Evolutionary conservation across 1,140 invertebrate genomes (phyloP), one percentile per base, ranked within the genome.

Genomic region (Zophobas atratus): DNA sequence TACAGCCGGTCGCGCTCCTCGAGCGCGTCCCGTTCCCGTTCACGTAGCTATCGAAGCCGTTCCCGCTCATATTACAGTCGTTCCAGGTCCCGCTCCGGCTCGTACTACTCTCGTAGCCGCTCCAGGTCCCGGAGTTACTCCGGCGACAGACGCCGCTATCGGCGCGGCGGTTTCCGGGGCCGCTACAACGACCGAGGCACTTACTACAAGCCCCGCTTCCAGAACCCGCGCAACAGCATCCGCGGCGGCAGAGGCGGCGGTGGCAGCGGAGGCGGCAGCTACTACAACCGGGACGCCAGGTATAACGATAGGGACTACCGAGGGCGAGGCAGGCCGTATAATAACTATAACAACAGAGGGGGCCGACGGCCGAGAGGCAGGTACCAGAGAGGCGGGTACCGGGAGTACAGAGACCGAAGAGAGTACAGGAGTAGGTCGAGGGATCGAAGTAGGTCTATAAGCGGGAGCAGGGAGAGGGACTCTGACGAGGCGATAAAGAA

Each of bases 131-230:
- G 92, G 1, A 92, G 91, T 60, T 88, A 89, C 8, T 93, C 92
- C 0, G 89, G 90, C 5, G 91, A 93, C 43, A 86, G 91, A 72
- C 88, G 88, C 4, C 78, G 78, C 6, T 83, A 85, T 55, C 71
- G 88, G 1, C 86, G 89, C 32, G 89, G 89, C 53, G 88, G 87
- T 78, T 90, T 89, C 86, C 86, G 89, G 75, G 90, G 86, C 81
- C 89, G 86, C 82, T 89, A 90, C 75, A 92, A 92, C 79, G 92
- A 93, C 81, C 89, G 93, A 8, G 93, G 93, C 51, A 94, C 93
- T 0, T 94, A 94, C 82, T 94, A 94, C 85, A 92, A 93, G 79
- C 92, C 93, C 0, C 88, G 93, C 35, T 94, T 93, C 88, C 92
- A 93, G 83, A 88, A 84, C 70, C 83, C 84, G 51, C 84, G 87